These are phyloP conservation scores for Microctenopoma stevenorrisi DNA, from an alignment of 2,797 vertebrate genomes.

Conservation along the genomic window DNA sequence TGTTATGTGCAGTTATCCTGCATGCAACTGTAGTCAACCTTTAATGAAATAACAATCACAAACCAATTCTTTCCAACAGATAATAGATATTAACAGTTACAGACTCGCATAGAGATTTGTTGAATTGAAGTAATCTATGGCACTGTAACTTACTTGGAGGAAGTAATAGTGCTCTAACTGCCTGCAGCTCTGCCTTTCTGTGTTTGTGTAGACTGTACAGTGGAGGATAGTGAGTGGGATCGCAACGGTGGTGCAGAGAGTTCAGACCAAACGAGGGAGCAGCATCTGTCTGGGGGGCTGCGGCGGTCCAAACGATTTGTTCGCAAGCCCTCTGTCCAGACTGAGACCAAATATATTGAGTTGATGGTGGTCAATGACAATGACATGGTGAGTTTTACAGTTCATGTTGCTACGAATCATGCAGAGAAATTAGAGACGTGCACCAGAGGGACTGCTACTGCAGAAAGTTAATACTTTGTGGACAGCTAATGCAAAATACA, in stretches of 20 bases:
- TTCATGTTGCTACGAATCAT: background rate
- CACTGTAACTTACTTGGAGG: background rate
- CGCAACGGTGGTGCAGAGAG: conserved; percentile 52
- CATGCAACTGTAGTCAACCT: background rate
- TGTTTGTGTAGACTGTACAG: conserved; percentile 69
- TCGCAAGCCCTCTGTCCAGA: conserved; percentile 90
- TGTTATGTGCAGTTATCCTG: background rate
- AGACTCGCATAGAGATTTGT: conserved; percentile 1
- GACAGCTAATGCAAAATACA: background rate
- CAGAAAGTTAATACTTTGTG: background rate
- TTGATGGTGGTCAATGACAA: conserved; percentile 96
- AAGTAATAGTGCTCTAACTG: conserved; percentile 16
- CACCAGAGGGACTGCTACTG: background rate
- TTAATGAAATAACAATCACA: background rate
- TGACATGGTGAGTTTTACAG: conserved; percentile 74
- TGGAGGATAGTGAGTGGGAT: conserved; percentile 61
- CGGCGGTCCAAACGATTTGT: conserved; percentile 78
- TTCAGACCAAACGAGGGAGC: conserved; percentile 48
- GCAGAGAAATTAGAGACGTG: background rate
- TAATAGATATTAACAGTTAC: background rate
- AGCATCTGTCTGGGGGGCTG: conserved; percentile 61
- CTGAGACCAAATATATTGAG: conserved; percentile 98
- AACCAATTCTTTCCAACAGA: background rate
- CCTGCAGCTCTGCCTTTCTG: conserved; percentile 38
- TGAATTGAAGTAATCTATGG: background rate